These are phyloP conservation scores for Aethes cnicana DNA, from an alignment of 2,888 invertebrate species.

Conservation along the genomic window DNA sequence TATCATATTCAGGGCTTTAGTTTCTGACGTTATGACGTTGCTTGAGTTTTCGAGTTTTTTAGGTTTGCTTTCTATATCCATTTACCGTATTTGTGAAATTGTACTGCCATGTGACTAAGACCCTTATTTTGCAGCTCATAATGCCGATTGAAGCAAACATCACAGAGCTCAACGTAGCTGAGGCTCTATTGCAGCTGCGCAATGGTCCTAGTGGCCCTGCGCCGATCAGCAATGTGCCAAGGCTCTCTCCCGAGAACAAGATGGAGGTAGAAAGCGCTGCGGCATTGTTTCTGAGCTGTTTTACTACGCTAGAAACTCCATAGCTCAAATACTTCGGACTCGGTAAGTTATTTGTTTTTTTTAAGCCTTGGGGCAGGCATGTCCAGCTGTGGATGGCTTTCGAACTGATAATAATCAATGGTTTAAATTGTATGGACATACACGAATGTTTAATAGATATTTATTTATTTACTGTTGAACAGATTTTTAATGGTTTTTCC, in stretches of 20 bases:
- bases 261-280: slow-evolving; percentile 1
- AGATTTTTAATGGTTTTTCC: neutral
- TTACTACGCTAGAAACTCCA: neutral
- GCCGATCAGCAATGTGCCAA: too few relatives aligned
- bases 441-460: neutral
- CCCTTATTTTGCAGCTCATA: neutral
- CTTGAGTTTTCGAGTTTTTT: too few relatives aligned
- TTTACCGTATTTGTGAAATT: too few relatives aligned
- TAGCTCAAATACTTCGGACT: neutral
- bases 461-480: neutral
- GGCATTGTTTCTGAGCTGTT: neutral
- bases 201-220: neutral
- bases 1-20: too few relatives aligned
- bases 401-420: neutral
- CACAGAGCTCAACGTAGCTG: slow-evolving; percentile 5
- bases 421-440: too few relatives aligned
- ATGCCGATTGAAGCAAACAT: neutral
- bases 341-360: too few relatives aligned
- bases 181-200: slow-evolving; percentile 9
- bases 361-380: neutral
- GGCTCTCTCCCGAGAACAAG: neutral
- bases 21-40: too few relatives aligned
- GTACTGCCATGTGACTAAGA: too few relatives aligned
- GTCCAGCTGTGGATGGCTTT: neutral
- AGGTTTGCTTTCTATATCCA: too few relatives aligned